Percentiles rank a stretch among this genome's conserved stretches.
These are phyloP conservation scores for Bovichtus diacanthus DNA, from an alignment of 2,797 vertebrate species.

Conservation along the genomic window DNA sequence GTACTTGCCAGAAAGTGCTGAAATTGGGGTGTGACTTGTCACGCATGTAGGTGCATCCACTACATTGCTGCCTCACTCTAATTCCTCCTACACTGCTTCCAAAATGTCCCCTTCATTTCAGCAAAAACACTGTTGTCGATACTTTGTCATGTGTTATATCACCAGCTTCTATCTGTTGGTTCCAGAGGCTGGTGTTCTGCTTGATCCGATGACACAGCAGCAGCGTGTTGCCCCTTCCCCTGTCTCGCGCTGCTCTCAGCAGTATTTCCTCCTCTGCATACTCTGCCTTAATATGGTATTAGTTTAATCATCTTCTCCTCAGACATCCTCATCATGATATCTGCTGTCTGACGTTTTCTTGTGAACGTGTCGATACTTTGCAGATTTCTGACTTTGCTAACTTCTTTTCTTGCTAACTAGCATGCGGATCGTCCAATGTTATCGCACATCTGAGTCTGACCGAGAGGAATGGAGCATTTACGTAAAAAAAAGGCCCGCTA, in stretches of 20 bases:
- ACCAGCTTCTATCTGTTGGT: background rate
- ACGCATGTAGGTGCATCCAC: background rate
- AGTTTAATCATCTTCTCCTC: background rate
- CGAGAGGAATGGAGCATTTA: no score
- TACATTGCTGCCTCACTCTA: background rate
- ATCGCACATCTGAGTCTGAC: background rate
- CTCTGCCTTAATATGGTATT: no score
- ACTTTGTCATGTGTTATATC: conserved; percentile 1
- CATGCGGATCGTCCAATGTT: background rate
- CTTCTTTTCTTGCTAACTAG: background rate
- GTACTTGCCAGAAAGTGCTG: background rate
- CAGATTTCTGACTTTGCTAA: background rate
- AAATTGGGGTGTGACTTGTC: background rate
- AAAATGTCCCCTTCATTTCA: background rate
- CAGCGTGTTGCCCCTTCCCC: no score
- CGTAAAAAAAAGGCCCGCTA: background rate
- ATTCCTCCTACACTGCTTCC: background rate
- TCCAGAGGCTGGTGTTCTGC: background rate
- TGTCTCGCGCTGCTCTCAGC: background rate
- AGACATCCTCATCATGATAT: background rate
- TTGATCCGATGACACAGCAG: background rate
- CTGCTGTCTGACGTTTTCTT: background rate
- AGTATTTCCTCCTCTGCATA: background rate
- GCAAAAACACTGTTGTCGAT: background rate
- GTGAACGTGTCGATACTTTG: background rate